These are phyloP conservation scores for Gastrophryne carolinensis DNA, from an alignment of 2,797 vertebrate genomes.

Conservation along the genomic window DNA sequence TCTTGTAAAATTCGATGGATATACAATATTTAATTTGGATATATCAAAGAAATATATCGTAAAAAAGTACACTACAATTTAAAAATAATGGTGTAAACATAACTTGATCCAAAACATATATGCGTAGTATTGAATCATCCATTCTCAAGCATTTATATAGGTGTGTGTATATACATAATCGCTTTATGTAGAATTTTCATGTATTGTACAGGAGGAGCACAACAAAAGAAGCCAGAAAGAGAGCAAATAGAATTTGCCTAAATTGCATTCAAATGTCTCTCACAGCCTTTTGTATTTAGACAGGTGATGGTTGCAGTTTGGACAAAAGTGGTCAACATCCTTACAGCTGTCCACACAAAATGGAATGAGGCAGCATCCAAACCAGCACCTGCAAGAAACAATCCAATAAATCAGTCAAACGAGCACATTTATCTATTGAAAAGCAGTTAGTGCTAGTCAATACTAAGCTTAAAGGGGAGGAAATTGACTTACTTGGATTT, in stretches of 20 bases:
- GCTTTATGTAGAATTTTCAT: neutral
- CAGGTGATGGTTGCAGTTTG: constrained; percentile 59
- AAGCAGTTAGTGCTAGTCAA: too few relatives aligned
- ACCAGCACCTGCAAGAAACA: constrained; percentile 52
- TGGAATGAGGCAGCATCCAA: constrained; percentile 64
- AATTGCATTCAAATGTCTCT: constrained; percentile 14
- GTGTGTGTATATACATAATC: neutral
- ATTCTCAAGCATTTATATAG: too few relatives aligned
- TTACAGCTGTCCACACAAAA: constrained; percentile 63
- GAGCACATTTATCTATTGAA: neutral
- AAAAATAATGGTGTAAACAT: too few relatives aligned
- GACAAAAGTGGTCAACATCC: constrained; percentile 68
- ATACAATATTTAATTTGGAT: too few relatives aligned
- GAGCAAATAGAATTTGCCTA: neutral
- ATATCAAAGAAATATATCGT: too few relatives aligned
- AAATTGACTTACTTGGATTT: too few relatives aligned
- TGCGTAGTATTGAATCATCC: too few relatives aligned
- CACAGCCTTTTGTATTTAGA: constrained; percentile 58
- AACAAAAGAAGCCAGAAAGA: neutral
- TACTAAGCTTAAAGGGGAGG: too few relatives aligned
- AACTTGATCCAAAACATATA: too few relatives aligned
- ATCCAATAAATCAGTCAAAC: neutral
- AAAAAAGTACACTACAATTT: too few relatives aligned
- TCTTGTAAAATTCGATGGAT: too few relatives aligned
- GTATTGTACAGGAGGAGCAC: neutral